Percentiles rank a stretch among this genome's conserved stretches.
phyloP scores from a whole-genome alignment of 2,113 vertebrate species.

The Phrynosoma blainvillii region DNA sequence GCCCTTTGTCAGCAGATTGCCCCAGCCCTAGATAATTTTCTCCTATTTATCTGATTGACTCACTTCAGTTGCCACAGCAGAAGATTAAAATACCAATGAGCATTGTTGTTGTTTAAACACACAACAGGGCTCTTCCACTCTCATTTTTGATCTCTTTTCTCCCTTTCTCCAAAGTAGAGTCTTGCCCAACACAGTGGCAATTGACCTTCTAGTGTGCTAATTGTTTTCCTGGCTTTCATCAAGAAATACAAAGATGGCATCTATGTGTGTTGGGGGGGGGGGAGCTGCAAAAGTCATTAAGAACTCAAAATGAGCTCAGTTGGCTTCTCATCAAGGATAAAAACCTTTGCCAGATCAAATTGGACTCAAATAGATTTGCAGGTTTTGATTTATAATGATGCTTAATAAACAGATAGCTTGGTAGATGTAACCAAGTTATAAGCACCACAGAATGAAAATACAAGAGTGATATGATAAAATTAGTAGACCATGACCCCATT shows the following conservation, averaged over 20 bases:
- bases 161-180: neutral
- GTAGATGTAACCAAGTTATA: neutral
- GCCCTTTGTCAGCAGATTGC: conserved; percentile 28
- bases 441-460: neutral
- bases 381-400: conserved; percentile 12
- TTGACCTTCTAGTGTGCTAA: neutral
- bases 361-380: neutral
- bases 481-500: neutral
- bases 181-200: neutral
- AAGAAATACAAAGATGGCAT: neutral
- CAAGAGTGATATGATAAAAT: neutral
- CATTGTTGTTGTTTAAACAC: conserved; percentile 7
- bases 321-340: neutral
- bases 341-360: neutral
- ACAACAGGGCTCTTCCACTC: neutral
- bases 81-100: neutral
- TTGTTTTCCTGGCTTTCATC: neutral
- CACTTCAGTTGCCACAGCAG: neutral
- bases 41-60: conserved; percentile 20
- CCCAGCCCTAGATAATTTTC: conserved; percentile 15
- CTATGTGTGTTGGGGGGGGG: neutral
- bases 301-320: neutral
- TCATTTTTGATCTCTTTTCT: neutral
- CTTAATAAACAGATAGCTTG: neutral
- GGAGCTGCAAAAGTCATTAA: neutral